Evolutionary conservation across 2,888 invertebrate species (phyloP).

Genomic region (Acanthosepion esculentum): DNA sequence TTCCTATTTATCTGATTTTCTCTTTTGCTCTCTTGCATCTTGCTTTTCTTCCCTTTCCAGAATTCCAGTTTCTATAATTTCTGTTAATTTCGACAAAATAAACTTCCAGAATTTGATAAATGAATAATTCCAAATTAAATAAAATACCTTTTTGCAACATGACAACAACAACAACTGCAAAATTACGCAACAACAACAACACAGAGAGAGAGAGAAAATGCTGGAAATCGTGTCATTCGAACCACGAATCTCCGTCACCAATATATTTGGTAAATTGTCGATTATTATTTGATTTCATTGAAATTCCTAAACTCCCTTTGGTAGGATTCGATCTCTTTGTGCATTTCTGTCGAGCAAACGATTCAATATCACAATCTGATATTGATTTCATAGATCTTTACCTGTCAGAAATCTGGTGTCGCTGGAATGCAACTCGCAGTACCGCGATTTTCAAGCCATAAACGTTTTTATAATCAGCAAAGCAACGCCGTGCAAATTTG

Average conservation of each 20-base stretch:
- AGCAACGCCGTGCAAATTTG: not conserved
- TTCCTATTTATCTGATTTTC: too few relatives aligned
- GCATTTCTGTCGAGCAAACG: not conserved
- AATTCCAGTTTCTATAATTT: too few relatives aligned
- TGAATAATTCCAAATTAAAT: too few relatives aligned
- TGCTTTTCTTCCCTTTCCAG: too few relatives aligned
- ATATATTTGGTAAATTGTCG: too few relatives aligned
- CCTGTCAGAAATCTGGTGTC: slow-evolving; percentile 23
- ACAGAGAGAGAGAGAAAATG: not conserved
- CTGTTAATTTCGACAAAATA: too few relatives aligned
- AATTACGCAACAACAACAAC: not conserved
- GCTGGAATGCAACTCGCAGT: not conserved
- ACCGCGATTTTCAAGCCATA: not conserved
- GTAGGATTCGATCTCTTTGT: not conserved
- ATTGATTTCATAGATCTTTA: slow-evolving; percentile 33
- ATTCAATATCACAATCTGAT: slow-evolving; percentile 33
- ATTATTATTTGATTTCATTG: too few relatives aligned
- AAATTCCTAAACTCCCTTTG: not conserved
- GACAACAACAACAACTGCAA: not conserved
- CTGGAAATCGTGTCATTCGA: not conserved
- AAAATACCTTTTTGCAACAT: not conserved
- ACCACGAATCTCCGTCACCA: not conserved
- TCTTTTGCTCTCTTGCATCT: too few relatives aligned
- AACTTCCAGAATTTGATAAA: too few relatives aligned
- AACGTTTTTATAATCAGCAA: not conserved